Evolutionary conservation across 1,140 invertebrate species (phyloP), one percentile per base, ranked within the genome.

Genomic region (Hypsibius dujardini): DNA sequence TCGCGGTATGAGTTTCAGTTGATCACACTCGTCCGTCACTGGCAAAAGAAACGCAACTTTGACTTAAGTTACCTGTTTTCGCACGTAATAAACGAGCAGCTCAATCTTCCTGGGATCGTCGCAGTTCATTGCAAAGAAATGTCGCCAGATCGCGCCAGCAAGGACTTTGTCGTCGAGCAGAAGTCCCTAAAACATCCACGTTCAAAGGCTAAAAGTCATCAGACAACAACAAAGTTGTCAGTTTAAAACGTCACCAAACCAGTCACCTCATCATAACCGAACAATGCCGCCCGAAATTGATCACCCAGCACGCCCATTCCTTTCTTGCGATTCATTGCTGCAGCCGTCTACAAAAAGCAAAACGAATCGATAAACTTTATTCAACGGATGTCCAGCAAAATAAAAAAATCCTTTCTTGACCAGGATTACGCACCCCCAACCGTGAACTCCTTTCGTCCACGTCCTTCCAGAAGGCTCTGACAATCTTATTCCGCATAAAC

Each of bases 61-160:
- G 45, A 42, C 12, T 15, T 7, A 67, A 15, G 12, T 12, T 42
- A 67, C 62, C 62, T 67, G 62, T 42, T 67, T 67, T 67, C 62
- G 12, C 12, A 67, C 62, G 62, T 67, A 67, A 67, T 67, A 45
- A 7, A 67, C 62, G 12, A 67, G 42, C 62, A 67, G 62, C 62
- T 67, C 62, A 7, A 67, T 12, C 42, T 42, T 67, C 45, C 42
- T 12, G 42, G 62, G 62, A 42, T 67, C 62, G 12, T 67, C 62
- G 62, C 62, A 67, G 12, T 67, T 3, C 62, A 67, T 67, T 67
- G 62, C 62, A 45, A 67, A 67, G 45, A 67, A 67, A 42, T 67
- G 12, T 42, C 62, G 12, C 62, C 62, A 67, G 42, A 67, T 12
- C 0, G 62, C 62, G 12, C 12, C 62, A 3, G 12, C 62, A 67